These are phyloP conservation scores for Setophaga kirtlandii DNA, from an alignment of 2,113 vertebrate genomes.

Conservation along the genomic window DNA sequence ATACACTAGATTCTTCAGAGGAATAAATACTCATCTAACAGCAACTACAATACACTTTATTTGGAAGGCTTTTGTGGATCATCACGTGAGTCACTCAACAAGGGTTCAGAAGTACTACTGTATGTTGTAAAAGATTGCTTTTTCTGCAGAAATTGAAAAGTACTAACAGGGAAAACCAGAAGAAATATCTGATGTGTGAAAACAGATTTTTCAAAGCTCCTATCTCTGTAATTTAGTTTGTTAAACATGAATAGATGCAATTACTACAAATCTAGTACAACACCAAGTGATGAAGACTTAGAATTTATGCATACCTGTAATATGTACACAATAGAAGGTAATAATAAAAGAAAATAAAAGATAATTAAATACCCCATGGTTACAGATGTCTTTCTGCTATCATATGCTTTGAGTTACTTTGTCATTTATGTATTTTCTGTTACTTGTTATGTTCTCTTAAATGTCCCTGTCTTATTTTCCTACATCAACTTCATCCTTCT, in stretches of 20 bases:
- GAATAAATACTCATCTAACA: not conserved
- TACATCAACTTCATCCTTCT: not conserved
- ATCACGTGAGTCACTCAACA: not conserved
- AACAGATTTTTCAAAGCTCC: not conserved
- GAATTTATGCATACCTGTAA: not conserved
- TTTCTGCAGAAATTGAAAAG: not conserved
- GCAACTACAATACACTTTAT: not conserved
- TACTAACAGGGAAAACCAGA: not conserved
- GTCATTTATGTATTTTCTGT: not conserved
- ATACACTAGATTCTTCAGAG: not conserved
- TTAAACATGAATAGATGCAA: rapidly evolving
- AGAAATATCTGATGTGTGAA: not conserved
- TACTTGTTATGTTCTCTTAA: not conserved
- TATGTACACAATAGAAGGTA: not conserved
- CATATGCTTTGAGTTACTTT: not conserved
- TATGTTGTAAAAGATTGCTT: not conserved
- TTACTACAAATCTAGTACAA: not conserved
- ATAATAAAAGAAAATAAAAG: not conserved
- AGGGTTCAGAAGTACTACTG: not conserved
- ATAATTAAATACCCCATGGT: not conserved
- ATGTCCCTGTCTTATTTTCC: not conserved
- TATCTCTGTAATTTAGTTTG: not conserved
- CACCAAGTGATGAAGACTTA: not conserved
- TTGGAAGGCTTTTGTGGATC: not conserved
- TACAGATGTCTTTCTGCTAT: not conserved